Conservation (phyloP, 2,888 invertebrate genomes). For the Tipula lateralis region DNA sequence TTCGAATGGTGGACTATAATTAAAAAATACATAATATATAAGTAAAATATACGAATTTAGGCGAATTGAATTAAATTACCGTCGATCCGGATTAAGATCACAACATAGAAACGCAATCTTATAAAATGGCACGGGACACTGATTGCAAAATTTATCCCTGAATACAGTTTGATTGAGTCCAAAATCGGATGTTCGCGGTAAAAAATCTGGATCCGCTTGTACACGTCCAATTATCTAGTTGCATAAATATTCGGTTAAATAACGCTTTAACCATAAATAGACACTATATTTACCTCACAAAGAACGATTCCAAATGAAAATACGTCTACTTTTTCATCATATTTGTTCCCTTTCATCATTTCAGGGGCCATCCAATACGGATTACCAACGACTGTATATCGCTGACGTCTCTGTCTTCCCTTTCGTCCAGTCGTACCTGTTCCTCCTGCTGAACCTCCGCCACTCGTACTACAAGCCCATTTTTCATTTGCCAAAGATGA, state of each 20-base stretch:
- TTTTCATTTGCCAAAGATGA: conserved; percentile 47
- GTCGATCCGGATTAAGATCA: conserved; percentile 81
- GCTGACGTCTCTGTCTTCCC: conserved; percentile 68
- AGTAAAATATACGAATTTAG: neutral
- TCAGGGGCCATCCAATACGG: conserved; percentile 99
- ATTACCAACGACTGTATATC: conserved; percentile 94
- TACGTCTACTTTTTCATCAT: conserved; percentile 94
- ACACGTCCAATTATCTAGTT: conserved; percentile 85
- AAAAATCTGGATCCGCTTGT: conserved; percentile 89
- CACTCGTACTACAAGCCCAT: conserved; percentile 44
- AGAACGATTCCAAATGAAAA: conserved; percentile 93
- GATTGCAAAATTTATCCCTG: conserved; percentile 74
- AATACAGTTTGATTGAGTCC: conserved; percentile 84
- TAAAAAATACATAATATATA: conserved; percentile 28
- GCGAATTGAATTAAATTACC: conserved; percentile 51
- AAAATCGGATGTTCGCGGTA: conserved; percentile 88
- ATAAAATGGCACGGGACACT: conserved; percentile 82
- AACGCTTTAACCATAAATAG: neutral
- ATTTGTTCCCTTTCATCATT: conserved; percentile 95
- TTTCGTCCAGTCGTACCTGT: conserved; percentile 53
- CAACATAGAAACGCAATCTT: conserved; percentile 86
- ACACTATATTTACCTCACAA: conserved; percentile 66
- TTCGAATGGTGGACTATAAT: conserved; percentile 77
- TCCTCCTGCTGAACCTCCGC: conserved; percentile 38
- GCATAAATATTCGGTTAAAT: neutral